Percentiles rank a stretch among this genome's conserved stretches.
These are phyloP conservation scores for Limnephilus marmoratus DNA, from an alignment of 2,888 invertebrate genomes.

Conservation along the genomic window DNA sequence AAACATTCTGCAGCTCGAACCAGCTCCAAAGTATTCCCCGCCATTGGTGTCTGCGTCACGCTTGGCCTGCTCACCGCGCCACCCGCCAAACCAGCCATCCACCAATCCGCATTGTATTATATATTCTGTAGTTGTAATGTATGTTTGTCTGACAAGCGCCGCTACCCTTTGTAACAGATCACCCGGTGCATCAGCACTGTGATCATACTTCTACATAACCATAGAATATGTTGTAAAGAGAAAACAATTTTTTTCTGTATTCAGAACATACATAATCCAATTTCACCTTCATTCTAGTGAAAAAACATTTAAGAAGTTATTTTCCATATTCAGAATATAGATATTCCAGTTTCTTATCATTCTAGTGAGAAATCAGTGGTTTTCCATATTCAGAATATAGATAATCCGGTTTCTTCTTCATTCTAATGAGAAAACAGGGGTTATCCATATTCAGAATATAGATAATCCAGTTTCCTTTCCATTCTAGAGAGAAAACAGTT, in stretches of 20 bases:
- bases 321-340: background rate
- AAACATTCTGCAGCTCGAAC: background rate
- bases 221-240: background rate
- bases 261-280: background rate
- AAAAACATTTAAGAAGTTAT: background rate
- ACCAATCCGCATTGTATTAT: background rate
- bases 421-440: background rate
- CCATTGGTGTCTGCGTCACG: background rate
- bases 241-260: background rate
- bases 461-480: no score
- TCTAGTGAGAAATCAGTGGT: background rate
- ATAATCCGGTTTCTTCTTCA: background rate
- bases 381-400: background rate
- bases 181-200: background rate
- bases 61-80: background rate
- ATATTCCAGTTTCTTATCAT: no score
- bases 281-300: background rate
- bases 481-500: background rate
- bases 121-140: background rate
- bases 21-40: constrained; percentile 11
- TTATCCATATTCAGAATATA: background rate
- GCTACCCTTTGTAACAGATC: background rate
- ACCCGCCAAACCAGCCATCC: background rate
- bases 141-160: background rate
- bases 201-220: background rate